Conservation (phyloP, 2,888 invertebrate species). For the Meteorus colon region DNA sequence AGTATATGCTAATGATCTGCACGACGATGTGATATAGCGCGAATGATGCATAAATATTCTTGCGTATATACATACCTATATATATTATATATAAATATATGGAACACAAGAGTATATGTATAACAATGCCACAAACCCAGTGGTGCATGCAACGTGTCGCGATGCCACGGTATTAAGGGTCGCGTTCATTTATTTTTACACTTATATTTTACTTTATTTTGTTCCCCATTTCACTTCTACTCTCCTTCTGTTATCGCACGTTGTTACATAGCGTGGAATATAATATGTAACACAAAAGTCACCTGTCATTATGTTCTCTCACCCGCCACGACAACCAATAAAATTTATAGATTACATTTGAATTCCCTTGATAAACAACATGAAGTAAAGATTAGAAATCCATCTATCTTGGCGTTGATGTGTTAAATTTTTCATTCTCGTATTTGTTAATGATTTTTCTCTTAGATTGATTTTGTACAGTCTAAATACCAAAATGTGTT, state of each 20-base stretch:
- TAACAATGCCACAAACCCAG: not conserved
- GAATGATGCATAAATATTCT: slow-evolving; percentile 4
- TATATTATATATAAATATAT: slow-evolving; percentile 5
- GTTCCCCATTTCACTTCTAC: not conserved
- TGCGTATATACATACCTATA: not conserved
- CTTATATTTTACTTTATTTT: not conserved
- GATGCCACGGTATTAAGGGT: not conserved
- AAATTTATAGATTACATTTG: slow-evolving; percentile 14
- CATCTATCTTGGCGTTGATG: not conserved
- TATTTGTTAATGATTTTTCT: not conserved
- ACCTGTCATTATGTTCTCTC: not conserved
- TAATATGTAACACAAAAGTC: not conserved
- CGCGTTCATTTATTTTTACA: not conserved
- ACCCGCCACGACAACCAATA: not conserved
- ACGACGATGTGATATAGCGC: slow-evolving; percentile 10
- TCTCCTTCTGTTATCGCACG: not conserved
- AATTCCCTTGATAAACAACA: not conserved
- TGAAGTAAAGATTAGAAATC: not conserved
- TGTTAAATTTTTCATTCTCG: not conserved
- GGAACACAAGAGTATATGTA: not conserved
- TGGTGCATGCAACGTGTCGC: not conserved
- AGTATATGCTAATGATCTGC: slow-evolving; percentile 17
- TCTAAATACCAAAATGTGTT: not conserved
- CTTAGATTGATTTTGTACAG: not conserved
- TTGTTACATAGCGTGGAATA: not conserved